Evolutionary conservation across 2,113 vertebrate genomes (phyloP).

Genomic region (Telmatochromis brachygnathus): DNA sequence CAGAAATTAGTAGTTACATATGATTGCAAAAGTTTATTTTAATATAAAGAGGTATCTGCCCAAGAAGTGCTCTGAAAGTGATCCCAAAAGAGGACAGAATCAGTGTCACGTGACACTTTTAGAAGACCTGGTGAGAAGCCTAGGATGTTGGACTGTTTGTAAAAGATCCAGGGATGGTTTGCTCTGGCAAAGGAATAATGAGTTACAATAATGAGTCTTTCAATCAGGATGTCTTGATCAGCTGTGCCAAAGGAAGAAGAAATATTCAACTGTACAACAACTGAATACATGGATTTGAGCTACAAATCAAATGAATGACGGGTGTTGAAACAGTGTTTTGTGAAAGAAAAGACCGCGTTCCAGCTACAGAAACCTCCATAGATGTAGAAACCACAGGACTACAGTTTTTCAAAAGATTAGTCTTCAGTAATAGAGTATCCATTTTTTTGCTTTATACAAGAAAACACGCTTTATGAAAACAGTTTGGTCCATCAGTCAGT

Average conservation of each 20-base stretch:
- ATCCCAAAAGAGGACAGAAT: not conserved
- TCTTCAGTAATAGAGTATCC: not conserved
- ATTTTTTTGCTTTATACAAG: not conserved
- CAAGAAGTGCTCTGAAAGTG: not conserved
- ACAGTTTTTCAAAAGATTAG: not conserved
- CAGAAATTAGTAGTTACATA: not conserved
- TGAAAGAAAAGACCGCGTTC: not conserved
- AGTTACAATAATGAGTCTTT: not conserved
- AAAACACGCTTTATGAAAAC: not conserved
- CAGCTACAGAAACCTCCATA: not conserved
- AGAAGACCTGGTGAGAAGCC: not conserved
- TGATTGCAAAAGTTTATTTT: not conserved
- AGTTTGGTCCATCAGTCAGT: not conserved
- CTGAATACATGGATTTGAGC: not conserved
- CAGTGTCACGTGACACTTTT: not conserved
- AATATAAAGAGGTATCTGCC: fast-evolving
- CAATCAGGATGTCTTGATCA: not conserved
- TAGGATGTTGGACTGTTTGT: not conserved
- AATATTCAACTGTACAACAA: not conserved
- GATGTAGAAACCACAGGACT: not conserved
- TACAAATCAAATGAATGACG: not conserved
- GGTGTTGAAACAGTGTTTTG: not conserved
- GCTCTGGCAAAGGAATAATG: fast-evolving
- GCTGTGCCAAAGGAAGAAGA: not conserved
- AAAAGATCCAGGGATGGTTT: not conserved